Conservation (phyloP, 1,140 invertebrate genomes). For the Copidosoma floridanum region DNA sequence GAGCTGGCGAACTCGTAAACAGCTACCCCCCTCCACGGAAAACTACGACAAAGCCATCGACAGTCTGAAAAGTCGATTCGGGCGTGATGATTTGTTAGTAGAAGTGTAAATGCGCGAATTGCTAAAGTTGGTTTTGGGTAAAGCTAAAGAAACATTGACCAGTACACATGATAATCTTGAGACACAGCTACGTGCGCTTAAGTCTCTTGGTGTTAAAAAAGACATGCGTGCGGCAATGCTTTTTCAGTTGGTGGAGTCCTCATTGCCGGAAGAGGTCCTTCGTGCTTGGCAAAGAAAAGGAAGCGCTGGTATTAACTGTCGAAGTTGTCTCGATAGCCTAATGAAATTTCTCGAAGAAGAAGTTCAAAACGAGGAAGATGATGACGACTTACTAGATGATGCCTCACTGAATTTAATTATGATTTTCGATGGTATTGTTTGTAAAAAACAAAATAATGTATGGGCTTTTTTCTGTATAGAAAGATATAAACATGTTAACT, state of each 20-base stretch:
- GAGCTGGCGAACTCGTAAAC: slow-evolving; percentile 21
- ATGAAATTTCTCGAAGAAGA: slow-evolving; percentile 34
- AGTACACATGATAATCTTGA: slow-evolving; percentile 36
- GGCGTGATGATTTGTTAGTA: slow-evolving; percentile 31
- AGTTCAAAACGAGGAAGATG: slow-evolving; percentile 36
- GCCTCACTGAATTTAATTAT: no score
- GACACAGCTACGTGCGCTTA: slow-evolving; percentile 36
- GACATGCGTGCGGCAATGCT: slow-evolving; percentile 39
- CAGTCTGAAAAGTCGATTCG: slow-evolving; percentile 26
- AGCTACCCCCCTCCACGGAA: slow-evolving; percentile 16
- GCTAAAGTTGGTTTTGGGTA: slow-evolving; percentile 29
- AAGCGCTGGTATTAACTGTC: background rate
- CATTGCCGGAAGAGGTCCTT: slow-evolving; percentile 42
- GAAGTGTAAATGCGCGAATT: slow-evolving; percentile 37
- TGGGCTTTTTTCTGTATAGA: no score
- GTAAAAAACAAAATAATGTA: no score
- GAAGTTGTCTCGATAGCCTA: slow-evolving; percentile 17
- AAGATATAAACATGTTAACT: no score
- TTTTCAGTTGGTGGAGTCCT: slow-evolving; percentile 42
- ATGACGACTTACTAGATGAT: no score
- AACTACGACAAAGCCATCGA: slow-evolving; percentile 28
- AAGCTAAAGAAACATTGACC: background rate
- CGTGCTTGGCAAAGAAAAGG: slow-evolving; percentile 31
- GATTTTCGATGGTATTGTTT: no score
- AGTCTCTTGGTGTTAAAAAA: slow-evolving; percentile 36